Evolutionary conservation across 2,888 invertebrate species (phyloP), one percentile per base, ranked within the genome.

Genomic region (Branchinecta sandiegonensis): DNA sequence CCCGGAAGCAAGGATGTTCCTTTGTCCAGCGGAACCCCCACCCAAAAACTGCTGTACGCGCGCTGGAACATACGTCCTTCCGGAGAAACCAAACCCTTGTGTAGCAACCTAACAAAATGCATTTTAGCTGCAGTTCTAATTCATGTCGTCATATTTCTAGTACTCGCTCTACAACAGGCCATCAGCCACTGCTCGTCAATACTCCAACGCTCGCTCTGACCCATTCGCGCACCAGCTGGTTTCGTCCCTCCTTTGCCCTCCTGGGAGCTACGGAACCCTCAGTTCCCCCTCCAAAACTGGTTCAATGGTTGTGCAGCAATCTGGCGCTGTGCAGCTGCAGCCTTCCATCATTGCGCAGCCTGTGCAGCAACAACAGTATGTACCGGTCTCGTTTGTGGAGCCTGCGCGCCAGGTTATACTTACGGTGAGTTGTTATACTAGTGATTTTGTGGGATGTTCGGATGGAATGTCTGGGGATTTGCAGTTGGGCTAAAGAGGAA

Each of bases 321-420:
- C 86, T 74, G 85, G 86, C 72, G 83, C 84, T 68, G 80, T 90
- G 72, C 90, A 90, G 76, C 85, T 90, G 73, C 85, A 90, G 73
- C 88, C 89, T 8, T 86, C 87, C 64, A 85, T 86, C 46, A 83
- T 90, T 37, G 87, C 85, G 71, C 91, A 91, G 76, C 92, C 86
- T 77, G 85, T 85, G 66, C 87, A 88, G 12, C 89, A 89, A 75
- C 92, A 92, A 78, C 92, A 93, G 78, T 93, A 94, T 74, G 92
- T 86, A 73, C 93, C 94, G 48, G 94, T 94, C 68, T 94, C 94
- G 67, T 91, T 94, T 82, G 90, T 94, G 66, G 90, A 90, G 75
- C 85, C 85, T 72, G 88, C 88, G 46, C 82, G 88, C 72, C 87
- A 88, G 76, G 89, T 89, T 86, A 78, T 90, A 70, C 79, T 89